Evolutionary conservation across 2,888 invertebrate species (phyloP), one percentile per base, ranked within the genome.

Genomic region (Lasioglossum pauxillum): DNA sequence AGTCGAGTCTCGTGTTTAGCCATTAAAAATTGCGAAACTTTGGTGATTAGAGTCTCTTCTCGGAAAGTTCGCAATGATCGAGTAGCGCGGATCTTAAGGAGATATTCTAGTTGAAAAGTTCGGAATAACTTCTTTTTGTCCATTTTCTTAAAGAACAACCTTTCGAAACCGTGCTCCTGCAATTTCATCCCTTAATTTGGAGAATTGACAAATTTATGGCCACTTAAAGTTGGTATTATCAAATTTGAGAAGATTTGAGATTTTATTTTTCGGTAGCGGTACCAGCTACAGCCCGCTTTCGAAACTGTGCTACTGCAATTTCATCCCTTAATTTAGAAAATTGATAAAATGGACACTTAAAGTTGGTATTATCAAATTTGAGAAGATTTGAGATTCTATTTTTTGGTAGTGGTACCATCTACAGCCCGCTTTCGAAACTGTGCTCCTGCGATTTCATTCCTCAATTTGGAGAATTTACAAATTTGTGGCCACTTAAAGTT

Each of bases 11-110:
- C 60, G 60, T 64, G 57, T 73, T n/a, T 57, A n/a, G 12, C 49
- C 19, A n/a, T 31, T 27, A 60, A 72, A 12, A 69, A 69, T 75
- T 38, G 38, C 23, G 46, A 44, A 76, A 67, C 46, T 67, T 76
- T 0, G 44, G 0, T 31, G 64, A 64, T 76, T 31, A 67, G 64
- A 53, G 35, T 31, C 64, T 35, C 64, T 27, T 27, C 14, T 60
- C 60, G 60, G 27, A 14, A 60, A 60, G 27, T 60, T 27, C 5
- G 27, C n/a, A 1, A 27, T 5, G 53, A 53, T 53, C 53, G 23
- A 53, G 53, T 53, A 53, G 10, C 53, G 53, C 2, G 53, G 10
- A n/a, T 8, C 53, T 53, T 53, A 10, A 53, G 10, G n/a, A 3
- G 53, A 10, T n/a, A 53, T 10, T 53, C 53, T 8, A 8, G 49